A percentile compares a stretch with the other conserved stretches of the same genome.
Evolutionary conservation across 2,888 invertebrate genomes (phyloP).

Genomic region (Fabriciana adippe): DNA sequence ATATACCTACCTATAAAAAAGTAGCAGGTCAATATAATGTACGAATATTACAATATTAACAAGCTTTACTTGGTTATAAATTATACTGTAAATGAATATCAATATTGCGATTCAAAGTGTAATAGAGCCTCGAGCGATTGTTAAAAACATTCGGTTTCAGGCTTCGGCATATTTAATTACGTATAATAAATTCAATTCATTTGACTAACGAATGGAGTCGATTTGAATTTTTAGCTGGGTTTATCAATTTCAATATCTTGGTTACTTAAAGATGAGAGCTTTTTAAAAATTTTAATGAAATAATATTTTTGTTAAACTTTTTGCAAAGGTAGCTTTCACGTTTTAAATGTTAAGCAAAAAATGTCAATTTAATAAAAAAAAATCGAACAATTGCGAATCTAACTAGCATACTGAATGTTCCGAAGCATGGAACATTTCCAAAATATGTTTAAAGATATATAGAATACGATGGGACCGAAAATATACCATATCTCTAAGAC

Average conservation of each 20-base stretch:
- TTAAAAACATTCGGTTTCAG: conserved; percentile 17
- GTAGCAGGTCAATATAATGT: too few species aligned
- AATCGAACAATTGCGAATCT: too few species aligned
- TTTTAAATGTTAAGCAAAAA: too few species aligned
- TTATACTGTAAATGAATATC: not conserved
- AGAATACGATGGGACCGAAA: too few species aligned
- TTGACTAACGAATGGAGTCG: conserved; percentile 24
- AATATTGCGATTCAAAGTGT: conserved; percentile 13
- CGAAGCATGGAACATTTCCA: too few species aligned
- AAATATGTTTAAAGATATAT: too few species aligned
- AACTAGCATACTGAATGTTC: too few species aligned
- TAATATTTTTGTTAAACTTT: conserved; percentile 9
- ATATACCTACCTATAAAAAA: too few species aligned
- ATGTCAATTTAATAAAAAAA: too few species aligned
- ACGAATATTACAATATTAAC: not conserved
- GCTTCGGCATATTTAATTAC: conserved; percentile 25
- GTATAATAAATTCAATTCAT: conserved; percentile 27
- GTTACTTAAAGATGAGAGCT: conserved; percentile 15
- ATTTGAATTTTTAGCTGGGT: conserved; percentile 19
- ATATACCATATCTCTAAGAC: too few species aligned
- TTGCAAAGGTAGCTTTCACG: too few species aligned
- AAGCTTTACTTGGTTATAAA: not conserved
- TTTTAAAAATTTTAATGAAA: conserved; percentile 22
- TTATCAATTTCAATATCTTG: conserved; percentile 21
- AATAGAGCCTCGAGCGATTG: conserved; percentile 7